A percentile compares a stretch with the other conserved stretches of the same genome.
Conservation (phyloP, 2,888 invertebrate genomes). For the Chalcis sispes region DNA sequence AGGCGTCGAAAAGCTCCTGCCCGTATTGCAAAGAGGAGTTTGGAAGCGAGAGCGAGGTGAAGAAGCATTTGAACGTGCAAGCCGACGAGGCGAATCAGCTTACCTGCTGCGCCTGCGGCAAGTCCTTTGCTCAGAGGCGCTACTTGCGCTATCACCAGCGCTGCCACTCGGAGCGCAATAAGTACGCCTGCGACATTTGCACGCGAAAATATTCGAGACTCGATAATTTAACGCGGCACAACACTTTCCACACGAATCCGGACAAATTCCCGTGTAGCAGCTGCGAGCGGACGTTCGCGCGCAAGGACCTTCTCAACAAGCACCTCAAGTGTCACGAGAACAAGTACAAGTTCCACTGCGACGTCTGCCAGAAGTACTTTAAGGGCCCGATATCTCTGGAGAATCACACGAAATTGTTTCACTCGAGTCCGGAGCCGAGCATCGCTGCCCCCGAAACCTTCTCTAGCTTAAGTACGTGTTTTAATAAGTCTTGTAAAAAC, state of each 20-base stretch:
- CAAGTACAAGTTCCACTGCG: slow-evolving; percentile 68
- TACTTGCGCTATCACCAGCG: slow-evolving; percentile 71
- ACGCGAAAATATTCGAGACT: slow-evolving; percentile 70
- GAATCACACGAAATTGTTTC: slow-evolving; percentile 65
- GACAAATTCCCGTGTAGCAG: slow-evolving; percentile 70
- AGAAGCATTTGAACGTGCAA: slow-evolving; percentile 65
- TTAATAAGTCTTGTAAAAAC: neutral
- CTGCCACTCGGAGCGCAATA: slow-evolving; percentile 69
- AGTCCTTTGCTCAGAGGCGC: slow-evolving; percentile 70
- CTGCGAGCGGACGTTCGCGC: slow-evolving; percentile 70
- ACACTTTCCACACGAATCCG: slow-evolving; percentile 71
- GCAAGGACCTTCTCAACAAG: slow-evolving; percentile 72
- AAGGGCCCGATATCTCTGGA: slow-evolving; percentile 67
- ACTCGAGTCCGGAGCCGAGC: slow-evolving; percentile 48
- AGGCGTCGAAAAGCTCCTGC: slow-evolving; percentile 57
- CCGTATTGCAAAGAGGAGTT: slow-evolving; percentile 69
- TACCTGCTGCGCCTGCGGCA: slow-evolving; percentile 70
- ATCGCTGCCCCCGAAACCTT: slow-evolving; percentile 30
- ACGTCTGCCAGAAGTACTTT: slow-evolving; percentile 68
- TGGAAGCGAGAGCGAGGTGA: slow-evolving; percentile 61
- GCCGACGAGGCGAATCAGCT: slow-evolving; percentile 66
- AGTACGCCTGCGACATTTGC: slow-evolving; percentile 71
- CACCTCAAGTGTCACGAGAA: slow-evolving; percentile 71
- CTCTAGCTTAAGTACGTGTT: neutral
- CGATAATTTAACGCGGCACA: slow-evolving; percentile 72